A percentile compares a stretch with the other conserved stretches of the same genome.
Evolutionary conservation across 1,140 invertebrate species (phyloP).

Genomic region (Platyscapa corneri): DNA sequence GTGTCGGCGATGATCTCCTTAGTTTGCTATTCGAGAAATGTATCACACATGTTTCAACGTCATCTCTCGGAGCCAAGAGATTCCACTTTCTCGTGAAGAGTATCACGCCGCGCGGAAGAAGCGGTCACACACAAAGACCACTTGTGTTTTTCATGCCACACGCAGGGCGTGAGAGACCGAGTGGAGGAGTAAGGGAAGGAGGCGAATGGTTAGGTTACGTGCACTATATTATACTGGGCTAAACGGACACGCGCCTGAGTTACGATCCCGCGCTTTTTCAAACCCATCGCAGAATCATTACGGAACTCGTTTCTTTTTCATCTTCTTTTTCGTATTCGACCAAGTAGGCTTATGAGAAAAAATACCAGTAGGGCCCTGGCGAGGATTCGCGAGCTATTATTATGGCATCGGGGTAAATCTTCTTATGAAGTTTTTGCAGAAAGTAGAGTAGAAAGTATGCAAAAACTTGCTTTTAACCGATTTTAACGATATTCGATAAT

Average conservation of each 20-base stretch:
- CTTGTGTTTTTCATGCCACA: conserved; percentile 4
- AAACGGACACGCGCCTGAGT: not conserved
- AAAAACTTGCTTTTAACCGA: not conserved
- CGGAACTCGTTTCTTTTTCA: conserved; percentile 33
- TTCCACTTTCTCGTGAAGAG: not conserved
- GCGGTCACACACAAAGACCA: not conserved
- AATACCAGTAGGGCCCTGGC: not conserved
- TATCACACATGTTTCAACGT: not conserved
- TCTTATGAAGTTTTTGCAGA: not conserved
- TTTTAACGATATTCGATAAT: too few relatives aligned
- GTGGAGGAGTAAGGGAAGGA: not conserved
- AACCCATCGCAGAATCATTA: conserved; percentile 2
- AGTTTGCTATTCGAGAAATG: not conserved
- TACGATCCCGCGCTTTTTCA: not conserved
- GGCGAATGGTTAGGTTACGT: not conserved
- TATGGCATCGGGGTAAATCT: not conserved
- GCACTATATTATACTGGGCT: not conserved
- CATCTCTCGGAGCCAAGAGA: conserved; percentile 1
- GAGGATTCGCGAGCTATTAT: not conserved
- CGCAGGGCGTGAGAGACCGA: not conserved
- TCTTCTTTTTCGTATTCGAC: not conserved
- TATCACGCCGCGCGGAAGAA: not conserved
- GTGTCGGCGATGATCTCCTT: conserved; percentile 49
- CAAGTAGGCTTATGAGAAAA: not conserved
- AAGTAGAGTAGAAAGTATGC: not conserved